Evolutionary conservation across 1,140 invertebrate species (phyloP), one percentile per base, ranked within the genome.

Genomic region (Zaprionus tsacasi): DNA sequence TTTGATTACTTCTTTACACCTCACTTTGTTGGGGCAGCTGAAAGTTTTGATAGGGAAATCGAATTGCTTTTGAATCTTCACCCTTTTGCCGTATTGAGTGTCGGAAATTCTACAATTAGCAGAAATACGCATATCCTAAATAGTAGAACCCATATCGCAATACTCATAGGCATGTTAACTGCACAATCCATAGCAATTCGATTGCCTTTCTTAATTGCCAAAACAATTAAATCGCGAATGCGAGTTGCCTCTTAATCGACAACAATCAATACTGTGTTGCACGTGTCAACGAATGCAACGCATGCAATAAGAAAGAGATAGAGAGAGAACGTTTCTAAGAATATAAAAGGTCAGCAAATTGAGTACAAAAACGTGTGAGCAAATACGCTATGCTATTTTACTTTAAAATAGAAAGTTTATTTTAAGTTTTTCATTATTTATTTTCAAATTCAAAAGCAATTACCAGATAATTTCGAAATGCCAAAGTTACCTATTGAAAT

Each of bases 181-280:
- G 33, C 48, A 56, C 45, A 61, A 40, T 40, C 40, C 58, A 50
- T 13, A 35, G 43, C 66, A 50, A 69, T 35, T 12, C 33, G 36
- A 33, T 56, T n/a, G 38, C 15, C 13, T 40, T n/a, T 15, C 52
- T 63, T 43, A 63, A 59, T 54, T 63, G 58, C 27, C 13, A 58
- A 50, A 35, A 70, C 67, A 70, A 70, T 70, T 58, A 58, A 64
- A 54, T n/a, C 6, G 15, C 56, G 25, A 67, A 66, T 52, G 55
- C 45, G 43, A 40, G 17, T 70, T 57, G 65, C 13, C 15, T 56
- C 8, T 38, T n/a, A 56, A 64, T 25, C 35, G 33, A 56, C 21
- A 15, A 50, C 11, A 27, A 61, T 43, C n/a, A 63, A 57, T 25
- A 50, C 48, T 69, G 15, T 25, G 7, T 27, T n/a, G 25, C 72